A percentile compares a stretch with the other conserved stretches of the same genome.
These are phyloP conservation scores for Bathynomus jamesi DNA, from an alignment of 1,140 invertebrate species.

Conservation along the genomic window DNA sequence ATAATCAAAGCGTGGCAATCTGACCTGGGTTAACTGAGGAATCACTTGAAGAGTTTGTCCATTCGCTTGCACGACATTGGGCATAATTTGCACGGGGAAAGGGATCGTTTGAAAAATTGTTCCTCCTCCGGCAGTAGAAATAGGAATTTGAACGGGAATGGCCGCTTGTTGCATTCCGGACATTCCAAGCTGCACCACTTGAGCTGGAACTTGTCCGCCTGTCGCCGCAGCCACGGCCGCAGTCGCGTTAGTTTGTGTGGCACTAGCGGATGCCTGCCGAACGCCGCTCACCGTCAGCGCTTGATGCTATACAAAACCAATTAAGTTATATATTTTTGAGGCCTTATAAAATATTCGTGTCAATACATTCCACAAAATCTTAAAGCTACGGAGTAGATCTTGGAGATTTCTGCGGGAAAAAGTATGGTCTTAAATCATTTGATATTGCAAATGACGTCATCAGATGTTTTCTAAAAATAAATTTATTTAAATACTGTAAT, in stretches of 20 bases:
- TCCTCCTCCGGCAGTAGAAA: background rate
- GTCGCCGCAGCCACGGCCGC: background rate
- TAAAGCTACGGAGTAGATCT: too few species aligned
- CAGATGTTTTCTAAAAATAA: too few species aligned
- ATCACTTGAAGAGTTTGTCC: slow-evolving; percentile 1
- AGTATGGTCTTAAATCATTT: too few species aligned
- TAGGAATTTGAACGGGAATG: background rate
- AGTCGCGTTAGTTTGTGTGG: background rate
- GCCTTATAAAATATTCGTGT: too few species aligned
- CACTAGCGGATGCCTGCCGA: background rate
- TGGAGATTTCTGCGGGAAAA: too few species aligned
- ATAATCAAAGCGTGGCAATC: too few species aligned
- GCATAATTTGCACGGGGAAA: slow-evolving; percentile 1
- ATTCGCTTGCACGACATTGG: slow-evolving; percentile 1
- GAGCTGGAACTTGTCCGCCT: background rate
- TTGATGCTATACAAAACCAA: background rate
- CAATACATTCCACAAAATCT: too few species aligned
- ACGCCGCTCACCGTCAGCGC: background rate
- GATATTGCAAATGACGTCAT: too few species aligned
- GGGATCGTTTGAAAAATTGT: slow-evolving; percentile 5
- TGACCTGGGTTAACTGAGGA: background rate
- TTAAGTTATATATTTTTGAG: too few species aligned
- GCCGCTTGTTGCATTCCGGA: background rate
- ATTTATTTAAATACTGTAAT: too few species aligned
- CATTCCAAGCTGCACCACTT: background rate